Evolutionary conservation across 1,140 invertebrate genomes (phyloP).

Genomic region (Drosophila athabasca): DNA sequence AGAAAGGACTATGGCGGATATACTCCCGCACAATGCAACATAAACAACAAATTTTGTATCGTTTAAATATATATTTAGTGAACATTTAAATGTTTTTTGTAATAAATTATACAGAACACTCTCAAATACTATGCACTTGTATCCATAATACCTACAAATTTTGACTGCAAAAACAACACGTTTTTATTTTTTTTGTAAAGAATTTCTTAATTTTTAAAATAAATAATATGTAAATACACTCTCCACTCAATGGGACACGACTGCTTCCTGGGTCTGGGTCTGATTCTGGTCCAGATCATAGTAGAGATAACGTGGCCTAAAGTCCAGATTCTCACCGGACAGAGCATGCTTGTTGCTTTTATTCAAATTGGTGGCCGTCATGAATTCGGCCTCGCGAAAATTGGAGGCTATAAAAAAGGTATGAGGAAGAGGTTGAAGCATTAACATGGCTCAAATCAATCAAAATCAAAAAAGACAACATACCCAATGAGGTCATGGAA

Average conservation of each 20-base stretch:
- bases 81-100: too few species aligned
- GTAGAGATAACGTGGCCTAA: constrained; percentile 72
- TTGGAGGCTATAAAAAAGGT: constrained; percentile 39
- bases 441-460: background rate
- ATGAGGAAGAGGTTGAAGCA: background rate
- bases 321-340: constrained; percentile 64
- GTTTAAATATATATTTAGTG: too few species aligned
- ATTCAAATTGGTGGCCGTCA: constrained; percentile 68
- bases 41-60: too few species aligned
- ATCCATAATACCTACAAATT: too few species aligned
- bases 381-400: constrained; percentile 73
- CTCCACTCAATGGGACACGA: constrained; percentile 11
- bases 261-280: constrained; percentile 18
- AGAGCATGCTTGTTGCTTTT: constrained; percentile 65
- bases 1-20: too few species aligned
- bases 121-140: too few species aligned
- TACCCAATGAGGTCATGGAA: constrained; percentile 61
- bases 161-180: background rate
- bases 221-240: constrained; percentile 5
- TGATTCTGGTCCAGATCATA: constrained; percentile 60
- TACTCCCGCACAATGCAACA: too few species aligned
- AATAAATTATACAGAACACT: too few species aligned
- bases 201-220: background rate
- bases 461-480: background rate
- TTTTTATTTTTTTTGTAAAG: background rate